Base-by-base conservation (phyloP, 2,113 vertebrate genomes). In the Perca fluviatilis region DNA sequence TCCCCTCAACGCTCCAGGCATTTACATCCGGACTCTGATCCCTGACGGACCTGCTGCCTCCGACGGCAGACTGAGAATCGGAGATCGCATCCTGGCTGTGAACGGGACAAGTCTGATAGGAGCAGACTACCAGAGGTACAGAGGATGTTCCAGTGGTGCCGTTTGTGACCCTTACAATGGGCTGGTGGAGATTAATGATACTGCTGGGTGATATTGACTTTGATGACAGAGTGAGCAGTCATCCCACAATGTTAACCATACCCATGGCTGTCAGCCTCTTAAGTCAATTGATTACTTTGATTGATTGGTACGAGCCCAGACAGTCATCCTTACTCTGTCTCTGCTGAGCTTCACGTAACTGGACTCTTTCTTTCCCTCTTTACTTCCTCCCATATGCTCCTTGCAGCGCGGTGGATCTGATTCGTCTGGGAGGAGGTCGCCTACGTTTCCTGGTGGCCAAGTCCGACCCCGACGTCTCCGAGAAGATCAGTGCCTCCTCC, bases 1-100 rank as follows among this genome's bases (percentile, higher is more conserved):
- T 0, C 95, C 96, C 2, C 95, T 99, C 73, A 97, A 96, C 7
- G 85, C 96, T 50, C 96, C 98, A 0, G 98, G 98, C 53, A 98
- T 99, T 89, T 99, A 98, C 92, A 97, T 99, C 94, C 95, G 97
- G 89, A 99, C 98, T 0, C 94, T 99, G 88, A 96, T 99, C 14
- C 97, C 97, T 0, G 97, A 98, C 30, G 97, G 98, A 46, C 98
- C 98, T 0, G 98, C 98, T 0, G 97, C 97, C 0, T 75, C 95
- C 0, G 96, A 98, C 0, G 97, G 98, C 47, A 76, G 97, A 6
- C 96, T 99, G 75, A 95, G 96, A 30, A 95, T 98, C 0, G 98
- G 98, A 30, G 98, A 99, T 90, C 96, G 97, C 15, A 98, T 99
- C 93, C 95, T 99, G 88, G 98, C 97, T 2, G 97, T 98, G 84